Conservation (phyloP, 2,797 vertebrate genomes). For the Nannoperca australis region DNA sequence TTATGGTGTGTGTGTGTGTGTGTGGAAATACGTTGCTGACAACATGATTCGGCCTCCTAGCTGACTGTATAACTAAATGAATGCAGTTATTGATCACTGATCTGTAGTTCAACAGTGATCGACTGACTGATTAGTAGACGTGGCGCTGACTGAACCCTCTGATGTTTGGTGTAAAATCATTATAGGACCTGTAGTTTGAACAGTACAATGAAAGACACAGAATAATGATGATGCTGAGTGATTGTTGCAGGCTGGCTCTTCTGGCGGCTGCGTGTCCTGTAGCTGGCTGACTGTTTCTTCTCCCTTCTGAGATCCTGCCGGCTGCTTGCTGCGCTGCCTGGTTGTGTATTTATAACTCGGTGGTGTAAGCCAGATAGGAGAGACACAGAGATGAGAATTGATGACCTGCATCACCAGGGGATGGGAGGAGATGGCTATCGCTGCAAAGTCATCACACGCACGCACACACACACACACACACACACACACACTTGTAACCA, state of each 20-base stretch:
- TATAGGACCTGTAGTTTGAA: too few relatives aligned
- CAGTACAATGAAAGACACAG: too few relatives aligned
- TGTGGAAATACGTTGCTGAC: background rate
- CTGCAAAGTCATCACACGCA: constrained; percentile 41
- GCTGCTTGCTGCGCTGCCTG: constrained; percentile 17
- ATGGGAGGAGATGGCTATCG: constrained; percentile 63
- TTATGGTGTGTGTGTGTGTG: background rate
- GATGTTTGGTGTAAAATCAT: too few relatives aligned
- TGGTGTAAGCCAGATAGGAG: constrained; percentile 41
- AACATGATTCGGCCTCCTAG: background rate
- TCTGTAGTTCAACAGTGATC: background rate
- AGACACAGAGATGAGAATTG: constrained; percentile 62
- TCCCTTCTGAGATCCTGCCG: background rate
- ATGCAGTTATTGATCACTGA: background rate
- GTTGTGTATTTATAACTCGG: constrained; percentile 57
- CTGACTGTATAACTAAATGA: constrained; percentile 7
- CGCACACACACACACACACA: background rate
- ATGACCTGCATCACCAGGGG: constrained; percentile 65
- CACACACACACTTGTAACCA: background rate
- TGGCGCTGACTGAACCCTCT: too few relatives aligned
- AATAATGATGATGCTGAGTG: too few relatives aligned
- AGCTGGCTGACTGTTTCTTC: background rate
- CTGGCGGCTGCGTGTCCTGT: background rate
- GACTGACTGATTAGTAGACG: background rate
- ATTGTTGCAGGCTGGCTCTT: background rate